Evolutionary conservation across 2,113 vertebrate genomes (phyloP).

Genomic region (Scomber scombrus): DNA sequence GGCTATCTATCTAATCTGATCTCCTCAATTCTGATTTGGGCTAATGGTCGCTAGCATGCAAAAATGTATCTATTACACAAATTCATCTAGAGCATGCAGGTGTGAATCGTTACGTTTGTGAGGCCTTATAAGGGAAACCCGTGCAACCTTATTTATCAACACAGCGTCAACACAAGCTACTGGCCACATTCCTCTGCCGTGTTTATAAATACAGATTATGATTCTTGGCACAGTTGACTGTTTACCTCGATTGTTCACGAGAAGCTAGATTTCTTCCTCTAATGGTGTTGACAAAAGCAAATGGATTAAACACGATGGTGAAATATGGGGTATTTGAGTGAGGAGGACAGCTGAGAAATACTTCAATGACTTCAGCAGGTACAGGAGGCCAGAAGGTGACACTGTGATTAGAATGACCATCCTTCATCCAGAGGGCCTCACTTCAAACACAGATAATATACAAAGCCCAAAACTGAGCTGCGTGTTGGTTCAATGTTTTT

Average conservation of each 20-base stretch:
- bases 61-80: not conserved
- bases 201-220: slow-evolving; percentile 54
- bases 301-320: slow-evolving; percentile 32
- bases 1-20: no score
- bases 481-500: not conserved
- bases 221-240: slow-evolving; percentile 35
- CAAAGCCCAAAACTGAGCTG: not conserved
- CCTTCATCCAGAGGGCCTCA: slow-evolving; percentile 7
- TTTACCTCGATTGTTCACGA: slow-evolving; percentile 30
- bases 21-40: no score
- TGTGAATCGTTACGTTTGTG: slow-evolving; percentile 27
- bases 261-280: slow-evolving; percentile 34
- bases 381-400: not conserved
- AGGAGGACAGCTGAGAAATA: slow-evolving; percentile 1
- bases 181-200: slow-evolving; percentile 12
- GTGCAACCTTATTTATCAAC: slow-evolving; percentile 52
- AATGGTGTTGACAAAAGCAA: slow-evolving; percentile 49
- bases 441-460: not conserved
- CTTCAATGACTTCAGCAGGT: slow-evolving; percentile 4
- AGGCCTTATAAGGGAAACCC: slow-evolving; percentile 36
- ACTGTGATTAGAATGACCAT: not conserved
- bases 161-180: slow-evolving; percentile 28
- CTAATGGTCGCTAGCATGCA: not conserved
- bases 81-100: not conserved
- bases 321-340: slow-evolving; percentile 34